These are phyloP conservation scores for Tauraco erythrolophus DNA, from an alignment of 2,113 vertebrate species.

Conservation along the genomic window DNA sequence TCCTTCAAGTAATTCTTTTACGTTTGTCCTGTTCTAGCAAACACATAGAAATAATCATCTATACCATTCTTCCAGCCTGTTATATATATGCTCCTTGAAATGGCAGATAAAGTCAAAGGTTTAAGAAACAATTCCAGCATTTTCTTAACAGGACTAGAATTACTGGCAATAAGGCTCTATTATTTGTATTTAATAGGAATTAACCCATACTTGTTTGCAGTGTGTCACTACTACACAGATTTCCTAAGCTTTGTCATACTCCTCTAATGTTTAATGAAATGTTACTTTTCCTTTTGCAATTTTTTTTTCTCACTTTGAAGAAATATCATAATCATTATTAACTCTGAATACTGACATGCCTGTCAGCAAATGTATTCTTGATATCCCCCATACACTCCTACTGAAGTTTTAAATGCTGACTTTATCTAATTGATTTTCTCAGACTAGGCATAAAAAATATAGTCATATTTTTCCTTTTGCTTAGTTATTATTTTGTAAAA, in stretches of 20 bases:
- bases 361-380: neutral
- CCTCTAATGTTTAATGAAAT: neutral
- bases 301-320: neutral
- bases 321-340: neutral
- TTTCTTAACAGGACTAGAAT: neutral
- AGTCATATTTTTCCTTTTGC: neutral
- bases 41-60: neutral
- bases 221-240: neutral
- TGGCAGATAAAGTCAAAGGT: neutral
- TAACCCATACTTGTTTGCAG: neutral
- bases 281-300: neutral
- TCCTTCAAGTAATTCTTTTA: neutral
- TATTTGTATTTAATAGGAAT: neutral
- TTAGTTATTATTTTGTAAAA: neutral
- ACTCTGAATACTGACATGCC: neutral
- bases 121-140: neutral
- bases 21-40: neutral
- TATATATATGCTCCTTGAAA: neutral
- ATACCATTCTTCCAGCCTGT: neutral
- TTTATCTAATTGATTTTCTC: neutral
- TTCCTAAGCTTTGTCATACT: neutral
- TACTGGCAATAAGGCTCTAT: neutral
- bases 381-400: neutral
- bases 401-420: neutral
- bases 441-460: neutral